Percentiles rank a stretch among this genome's conserved stretches.
These are phyloP conservation scores for Apodemus agrarius DNA, from an alignment of 2,797 vertebrate species.

Conservation along the genomic window DNA sequence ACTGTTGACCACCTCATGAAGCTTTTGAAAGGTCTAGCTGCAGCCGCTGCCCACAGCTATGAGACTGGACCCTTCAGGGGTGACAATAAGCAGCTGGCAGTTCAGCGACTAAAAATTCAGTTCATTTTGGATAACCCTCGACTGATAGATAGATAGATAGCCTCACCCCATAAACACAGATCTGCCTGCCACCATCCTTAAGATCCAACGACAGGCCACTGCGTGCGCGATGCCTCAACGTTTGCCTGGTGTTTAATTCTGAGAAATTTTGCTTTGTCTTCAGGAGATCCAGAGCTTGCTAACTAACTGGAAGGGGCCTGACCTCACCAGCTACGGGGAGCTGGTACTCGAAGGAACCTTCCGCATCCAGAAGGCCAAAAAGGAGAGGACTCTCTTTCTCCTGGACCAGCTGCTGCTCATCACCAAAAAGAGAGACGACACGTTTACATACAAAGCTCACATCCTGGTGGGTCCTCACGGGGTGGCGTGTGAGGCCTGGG, in stretches of 20 bases:
- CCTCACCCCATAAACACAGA: not conserved
- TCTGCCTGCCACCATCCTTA: not conserved
- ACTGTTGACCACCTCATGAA: not conserved
- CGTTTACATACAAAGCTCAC: constrained; percentile 97
- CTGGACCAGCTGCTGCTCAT: constrained; percentile 98
- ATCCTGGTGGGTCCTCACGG: constrained; percentile 92
- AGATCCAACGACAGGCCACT: not conserved
- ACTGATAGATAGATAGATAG: not conserved
- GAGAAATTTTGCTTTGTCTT: not conserved
- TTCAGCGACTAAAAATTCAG: not conserved
- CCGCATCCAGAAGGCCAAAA: constrained; percentile 97
- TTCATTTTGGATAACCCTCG: not conserved
- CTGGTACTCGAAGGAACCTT: constrained; percentile 98
- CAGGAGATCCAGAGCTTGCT: constrained; percentile 99
- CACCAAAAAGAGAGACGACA: constrained; percentile 98
- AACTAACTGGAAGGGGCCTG: constrained; percentile 98
- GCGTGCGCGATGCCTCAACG: accelerated
- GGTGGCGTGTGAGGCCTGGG: accelerated
- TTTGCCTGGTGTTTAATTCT: too few species aligned
- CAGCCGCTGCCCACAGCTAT: accelerated
- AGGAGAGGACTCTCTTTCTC: constrained; percentile 97
- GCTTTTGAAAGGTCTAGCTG: not conserved
- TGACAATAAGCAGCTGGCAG: not conserved
- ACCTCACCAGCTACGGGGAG: constrained; percentile 97
- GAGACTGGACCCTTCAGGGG: not conserved